These are phyloP conservation scores for Stigmatopora nigra DNA, from an alignment of 2,113 vertebrate genomes.

Conservation along the genomic window DNA sequence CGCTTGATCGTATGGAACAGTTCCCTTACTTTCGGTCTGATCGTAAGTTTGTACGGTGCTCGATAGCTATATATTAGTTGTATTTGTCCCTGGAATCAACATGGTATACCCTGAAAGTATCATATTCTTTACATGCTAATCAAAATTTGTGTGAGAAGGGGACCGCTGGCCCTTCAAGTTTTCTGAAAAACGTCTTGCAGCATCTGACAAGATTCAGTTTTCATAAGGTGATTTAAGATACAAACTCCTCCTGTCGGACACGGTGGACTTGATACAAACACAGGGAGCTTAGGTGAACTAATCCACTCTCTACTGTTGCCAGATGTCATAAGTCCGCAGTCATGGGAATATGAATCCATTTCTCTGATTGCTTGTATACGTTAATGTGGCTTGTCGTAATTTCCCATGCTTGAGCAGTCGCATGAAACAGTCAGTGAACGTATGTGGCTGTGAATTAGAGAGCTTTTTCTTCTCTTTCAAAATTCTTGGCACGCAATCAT, in stretches of 20 bases:
- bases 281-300: conserved; percentile 19
- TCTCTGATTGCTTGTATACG: conserved; percentile 45
- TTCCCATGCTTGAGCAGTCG: conserved; percentile 15
- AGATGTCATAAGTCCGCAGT: conserved; percentile 50
- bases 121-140: not conserved
- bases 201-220: conserved; percentile 1
- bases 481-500: not conserved
- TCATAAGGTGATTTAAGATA: conserved; percentile 10
- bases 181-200: not conserved
- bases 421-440: conserved; percentile 1
- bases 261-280: not conserved
- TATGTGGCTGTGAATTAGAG: not conserved
- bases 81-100: not conserved
- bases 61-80: not conserved
- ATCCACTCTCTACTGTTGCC: conserved; percentile 37
- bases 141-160: not conserved
- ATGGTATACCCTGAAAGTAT: not conserved
- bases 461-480: not conserved
- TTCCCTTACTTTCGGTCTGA: not conserved
- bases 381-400: conserved; percentile 32
- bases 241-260: not conserved
- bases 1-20: conserved; percentile 3
- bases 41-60: not conserved
- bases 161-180: not conserved
- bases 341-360: conserved; percentile 42